Base-by-base conservation (phyloP, 2,888 invertebrate species). In the Masnerella sp. region DNA sequence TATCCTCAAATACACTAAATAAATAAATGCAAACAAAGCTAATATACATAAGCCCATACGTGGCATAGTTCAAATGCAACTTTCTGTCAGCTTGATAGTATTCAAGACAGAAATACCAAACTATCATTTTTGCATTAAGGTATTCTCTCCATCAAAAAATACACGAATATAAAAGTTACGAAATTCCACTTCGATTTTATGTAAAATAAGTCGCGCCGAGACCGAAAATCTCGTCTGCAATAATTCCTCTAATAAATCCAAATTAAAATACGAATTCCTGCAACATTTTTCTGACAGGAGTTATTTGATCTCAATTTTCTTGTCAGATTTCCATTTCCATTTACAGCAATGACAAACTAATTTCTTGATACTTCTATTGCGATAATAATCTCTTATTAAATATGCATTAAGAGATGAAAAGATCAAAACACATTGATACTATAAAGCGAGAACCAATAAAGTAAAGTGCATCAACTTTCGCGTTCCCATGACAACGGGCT, bases 391-490 rank as follows among this genome's bases (percentile, higher is more conserved):
- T 7, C n/a, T 40, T 40, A 18, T 14, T 18, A n/a, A n/a, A n/a
- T 18, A 18, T 40, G 40, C 18, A 40, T 7, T 8, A 40, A n/a
- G 22, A 42, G 20, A 20, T 42, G 22, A 20, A 42, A 42, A 20
- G 42, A 42, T 42, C 22, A 2, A 17, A 15, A 42, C 12, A 11
- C 12, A 42, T 18, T n/a, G 42, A 20, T 18, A 11, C 11, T 22
- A n/a, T n/a, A 5, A 22, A 28, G 28, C 30, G 12, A 30, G 32
- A 38, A 52, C 28, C 38, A 52, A 52, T 52, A 38, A 38, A 38
- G 28, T 17, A 52, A 52, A 52, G 52, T 52, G 52, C 52, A 52
- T 58, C 36, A 58, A 45, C 58, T 34, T 25, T 45, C 43, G 32
- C 17, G 42, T 45, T 45, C 25, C 52, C 28, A 38, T 38, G 52